Evolutionary conservation across 2,888 invertebrate species (phyloP), one percentile per base, ranked within the genome.

Genomic region (Teleogryllus oceanicus): DNA sequence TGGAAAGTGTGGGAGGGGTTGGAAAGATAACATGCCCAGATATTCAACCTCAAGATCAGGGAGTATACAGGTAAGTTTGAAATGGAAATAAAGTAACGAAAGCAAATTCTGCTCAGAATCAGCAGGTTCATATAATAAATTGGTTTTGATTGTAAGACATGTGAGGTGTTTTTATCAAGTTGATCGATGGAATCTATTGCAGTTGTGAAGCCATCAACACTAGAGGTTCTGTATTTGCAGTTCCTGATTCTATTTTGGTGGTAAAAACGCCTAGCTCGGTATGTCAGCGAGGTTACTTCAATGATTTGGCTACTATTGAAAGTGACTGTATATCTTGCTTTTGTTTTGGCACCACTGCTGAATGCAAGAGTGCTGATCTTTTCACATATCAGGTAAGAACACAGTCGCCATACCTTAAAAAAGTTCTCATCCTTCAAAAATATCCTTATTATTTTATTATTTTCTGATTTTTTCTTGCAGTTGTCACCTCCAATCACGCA

Each of bases 131-230:
- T 62, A 37, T 3, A 37, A 37, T 37, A 37, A 62, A 62, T 62
- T 62, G 2, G 16, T n/a, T 62, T 5, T 62, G n/a, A 5, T 62
- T 10, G 4, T 11, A 62, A 18, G 62, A 62, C 12, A 62, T 62
- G 5, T 62, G 62, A 62, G 2, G 62, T 62, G 13, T 62, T n/a
- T n/a, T 62, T 8, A 62, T 18, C 4, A 62, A 13, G 62, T 62
- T 62, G 5, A 62, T 62, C 10, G 3, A 62, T 18, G 11, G 5
- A 37, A 37, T 37, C 37, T 37, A 37, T 62, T 62, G n/a, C 62
- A 98, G 97, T 0, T 99, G 99, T 86, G 99, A 99, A 89, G 97
- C 96, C 0, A 92, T 99, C 83, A 98, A 98, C 88, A 92, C 92
- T 82, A 92, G 91, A 82, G 97, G 95, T 76, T 93, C 94, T 16